Percentiles rank a stretch among this genome's conserved stretches.
These are phyloP conservation scores for Thamnaconus septentrionalis DNA, from an alignment of 2,113 vertebrate genomes.

Conservation along the genomic window DNA sequence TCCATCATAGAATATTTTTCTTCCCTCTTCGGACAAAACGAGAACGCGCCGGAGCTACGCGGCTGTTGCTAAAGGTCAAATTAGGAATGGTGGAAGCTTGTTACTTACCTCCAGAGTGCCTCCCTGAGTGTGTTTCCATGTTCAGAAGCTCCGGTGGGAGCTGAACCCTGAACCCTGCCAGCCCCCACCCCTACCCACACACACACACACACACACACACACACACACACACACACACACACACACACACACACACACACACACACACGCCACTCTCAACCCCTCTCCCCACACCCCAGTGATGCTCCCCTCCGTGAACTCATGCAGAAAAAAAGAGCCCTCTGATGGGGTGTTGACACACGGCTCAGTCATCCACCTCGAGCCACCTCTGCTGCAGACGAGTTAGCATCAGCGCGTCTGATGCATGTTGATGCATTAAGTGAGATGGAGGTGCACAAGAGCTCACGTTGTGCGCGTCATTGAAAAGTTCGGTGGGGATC, in stretches of 20 bases:
- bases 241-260: too few relatives aligned
- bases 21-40: too few relatives aligned
- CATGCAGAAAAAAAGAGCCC: conserved; percentile 43
- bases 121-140: conserved; percentile 64
- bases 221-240: too few relatives aligned
- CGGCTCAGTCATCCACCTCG: conserved; percentile 11
- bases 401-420: not conserved
- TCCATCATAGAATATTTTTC: too few relatives aligned
- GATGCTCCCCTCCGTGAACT: conserved; percentile 35
- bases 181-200: not conserved
- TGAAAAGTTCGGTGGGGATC: too few relatives aligned
- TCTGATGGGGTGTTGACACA: conserved; percentile 22
- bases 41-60: not conserved
- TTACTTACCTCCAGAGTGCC: conserved; percentile 38
- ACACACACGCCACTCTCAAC: too few relatives aligned
- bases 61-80: conserved; percentile 29
- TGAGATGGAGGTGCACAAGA: too few relatives aligned
- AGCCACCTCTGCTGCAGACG: not conserved
- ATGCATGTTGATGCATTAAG: too few relatives aligned
- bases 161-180: conserved; percentile 45
- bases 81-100: conserved; percentile 17
- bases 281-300: not conserved
- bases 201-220: too few relatives aligned
- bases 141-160: conserved; percentile 45
- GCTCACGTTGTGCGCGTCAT: too few relatives aligned